Percentiles rank a stretch among this genome's conserved stretches.
Conservation (phyloP, 2,113 vertebrate genomes). For the Mobula birostris region DNA sequence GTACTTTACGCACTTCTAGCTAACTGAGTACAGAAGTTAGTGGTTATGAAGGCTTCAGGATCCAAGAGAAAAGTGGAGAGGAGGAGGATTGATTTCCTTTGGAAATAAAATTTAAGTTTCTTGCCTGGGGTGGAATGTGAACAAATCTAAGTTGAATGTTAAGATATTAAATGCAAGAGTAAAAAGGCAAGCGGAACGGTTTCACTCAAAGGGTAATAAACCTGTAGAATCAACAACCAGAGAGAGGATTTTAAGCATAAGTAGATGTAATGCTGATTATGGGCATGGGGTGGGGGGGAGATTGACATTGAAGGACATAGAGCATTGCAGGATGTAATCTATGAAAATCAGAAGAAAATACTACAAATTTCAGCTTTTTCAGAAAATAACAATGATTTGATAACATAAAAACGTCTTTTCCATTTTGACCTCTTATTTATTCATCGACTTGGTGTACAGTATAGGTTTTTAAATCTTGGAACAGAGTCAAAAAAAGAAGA, state of each 20-base stretch:
- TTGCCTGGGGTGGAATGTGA: neutral
- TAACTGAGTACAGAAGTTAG: neutral
- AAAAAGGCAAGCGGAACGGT: neutral
- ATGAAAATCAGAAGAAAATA: neutral
- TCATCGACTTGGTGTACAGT: too few species aligned
- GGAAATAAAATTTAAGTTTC: neutral
- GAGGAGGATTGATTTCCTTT: neutral
- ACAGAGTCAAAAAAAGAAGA: neutral
- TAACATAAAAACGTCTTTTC: neutral
- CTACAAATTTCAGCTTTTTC: neutral
- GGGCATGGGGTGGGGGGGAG: neutral
- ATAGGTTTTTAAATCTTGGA: neutral
- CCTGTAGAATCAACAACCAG: neutral
- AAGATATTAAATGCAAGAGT: neutral
- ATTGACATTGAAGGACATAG: neutral
- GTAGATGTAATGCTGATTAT: neutral
- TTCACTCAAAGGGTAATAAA: neutral
- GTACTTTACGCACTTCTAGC: neutral
- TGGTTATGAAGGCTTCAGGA: neutral
- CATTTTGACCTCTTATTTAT: too few species aligned
- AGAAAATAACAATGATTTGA: neutral
- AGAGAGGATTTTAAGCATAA: neutral
- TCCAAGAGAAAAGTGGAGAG: neutral
- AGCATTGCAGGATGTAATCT: neutral
- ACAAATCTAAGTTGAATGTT: neutral